These are phyloP conservation scores for Planiliza haematocheilus DNA, from an alignment of 2,113 vertebrate species.

Conservation along the genomic window DNA sequence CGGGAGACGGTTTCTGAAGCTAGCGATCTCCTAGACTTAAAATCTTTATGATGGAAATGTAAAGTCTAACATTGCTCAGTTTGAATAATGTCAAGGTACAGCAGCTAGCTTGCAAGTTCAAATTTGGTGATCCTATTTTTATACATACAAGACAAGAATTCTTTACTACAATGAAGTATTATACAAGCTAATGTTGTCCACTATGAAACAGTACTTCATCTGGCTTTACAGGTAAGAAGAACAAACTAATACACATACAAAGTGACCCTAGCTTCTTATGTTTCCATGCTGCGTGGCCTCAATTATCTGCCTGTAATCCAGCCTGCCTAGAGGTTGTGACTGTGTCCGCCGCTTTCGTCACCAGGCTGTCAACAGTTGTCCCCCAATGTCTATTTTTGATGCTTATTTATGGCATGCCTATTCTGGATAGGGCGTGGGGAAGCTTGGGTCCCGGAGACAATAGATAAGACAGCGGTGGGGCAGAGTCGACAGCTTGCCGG, in stretches of 20 bases:
- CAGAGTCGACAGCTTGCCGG: constrained; percentile 45
- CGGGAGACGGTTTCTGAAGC: constrained; percentile 5
- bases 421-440: constrained; percentile 76
- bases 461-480: constrained; percentile 74
- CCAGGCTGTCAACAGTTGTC: constrained; percentile 91
- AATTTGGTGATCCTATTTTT: no score
- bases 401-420: constrained; percentile 86
- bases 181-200: no score
- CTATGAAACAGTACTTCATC: constrained; percentile 19
- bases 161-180: no score
- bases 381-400: constrained; percentile 90
- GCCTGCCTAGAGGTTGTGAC: constrained; percentile 87
- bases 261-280: constrained; percentile 45
- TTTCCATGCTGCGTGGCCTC: constrained; percentile 77
- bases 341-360: constrained; percentile 88
- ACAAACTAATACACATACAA: not conserved
- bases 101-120: no score
- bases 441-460: constrained; percentile 76
- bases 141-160: no score
- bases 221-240: constrained; percentile 13
- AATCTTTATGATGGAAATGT: no score
- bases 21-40: no score
- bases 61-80: no score
- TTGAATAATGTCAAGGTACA: no score
- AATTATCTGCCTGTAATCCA: constrained; percentile 92